Conservation (phyloP, 2,797 vertebrate genomes). For the Apogon talboti region DNA sequence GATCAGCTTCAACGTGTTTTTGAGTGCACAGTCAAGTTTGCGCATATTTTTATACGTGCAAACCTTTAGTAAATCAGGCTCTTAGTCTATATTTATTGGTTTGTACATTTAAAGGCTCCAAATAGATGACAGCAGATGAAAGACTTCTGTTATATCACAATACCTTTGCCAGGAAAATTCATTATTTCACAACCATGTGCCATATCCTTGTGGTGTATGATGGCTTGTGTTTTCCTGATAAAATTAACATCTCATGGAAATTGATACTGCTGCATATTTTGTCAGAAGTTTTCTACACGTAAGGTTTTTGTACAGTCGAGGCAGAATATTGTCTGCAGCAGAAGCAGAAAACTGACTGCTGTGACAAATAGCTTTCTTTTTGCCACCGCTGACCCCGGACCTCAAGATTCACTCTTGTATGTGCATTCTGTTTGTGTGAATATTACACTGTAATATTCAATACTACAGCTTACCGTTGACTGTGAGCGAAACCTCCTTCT, state of each 20-base stretch:
- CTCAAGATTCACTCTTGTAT: slow-evolving; percentile 35
- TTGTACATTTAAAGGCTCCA: slow-evolving; percentile 28
- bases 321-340: slow-evolving; percentile 28
- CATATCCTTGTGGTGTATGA: slow-evolving; percentile 12
- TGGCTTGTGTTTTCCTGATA: not conserved
- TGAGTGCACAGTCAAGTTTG: too few species aligned
- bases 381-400: slow-evolving; percentile 47
- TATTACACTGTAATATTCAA: slow-evolving; percentile 32
- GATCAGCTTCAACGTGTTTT: too few species aligned
- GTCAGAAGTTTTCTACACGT: slow-evolving; percentile 11
- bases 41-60: too few species aligned
- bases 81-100: slow-evolving; percentile 25
- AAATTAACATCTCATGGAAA: not conserved
- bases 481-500: slow-evolving; percentile 94
- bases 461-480: slow-evolving; percentile 90
- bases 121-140: slow-evolving; percentile 31
- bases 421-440: slow-evolving; percentile 31
- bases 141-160: slow-evolving; percentile 31
- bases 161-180: slow-evolving; percentile 27
- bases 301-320: slow-evolving; percentile 36
- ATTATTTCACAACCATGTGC: slow-evolving; percentile 18
- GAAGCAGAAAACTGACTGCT: slow-evolving; percentile 34
- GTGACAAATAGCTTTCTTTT: slow-evolving; percentile 63
- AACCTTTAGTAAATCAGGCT: too few species aligned
- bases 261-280: slow-evolving; percentile 17